Conservation (phyloP, 2,888 invertebrate species). For the Slavum lentiscoides region DNA sequence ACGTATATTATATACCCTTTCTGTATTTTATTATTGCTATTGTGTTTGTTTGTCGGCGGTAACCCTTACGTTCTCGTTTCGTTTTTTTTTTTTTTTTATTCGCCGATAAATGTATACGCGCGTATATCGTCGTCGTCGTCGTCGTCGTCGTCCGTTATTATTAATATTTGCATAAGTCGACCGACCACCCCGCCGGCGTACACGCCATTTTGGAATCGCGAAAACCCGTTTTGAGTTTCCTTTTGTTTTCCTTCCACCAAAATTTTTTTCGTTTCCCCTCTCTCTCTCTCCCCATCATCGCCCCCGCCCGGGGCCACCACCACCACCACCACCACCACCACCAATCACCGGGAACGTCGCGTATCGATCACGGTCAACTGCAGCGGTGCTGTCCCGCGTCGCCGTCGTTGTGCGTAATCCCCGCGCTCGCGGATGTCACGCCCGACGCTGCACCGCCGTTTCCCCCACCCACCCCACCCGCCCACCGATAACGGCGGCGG, state of each 20-base stretch:
- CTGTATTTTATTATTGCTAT: slow-evolving; percentile 48
- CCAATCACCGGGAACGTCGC: neutral
- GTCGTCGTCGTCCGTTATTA: slow-evolving; percentile 50
- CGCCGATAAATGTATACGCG: slow-evolving; percentile 25
- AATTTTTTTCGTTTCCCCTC: no score
- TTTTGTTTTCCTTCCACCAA: slow-evolving; percentile 46
- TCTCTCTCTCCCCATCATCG: no score
- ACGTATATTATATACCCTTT: slow-evolving; percentile 28
- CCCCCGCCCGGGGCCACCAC: no score
- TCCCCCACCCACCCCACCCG: no score
- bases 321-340: no score
- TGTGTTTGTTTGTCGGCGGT: slow-evolving; percentile 54
- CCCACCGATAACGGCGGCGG: no score
- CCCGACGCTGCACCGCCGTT: no score
- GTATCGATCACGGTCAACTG: slow-evolving; percentile 45
- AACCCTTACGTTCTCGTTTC: slow-evolving; percentile 41
- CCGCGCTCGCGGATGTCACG: no score
- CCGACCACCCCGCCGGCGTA: neutral
- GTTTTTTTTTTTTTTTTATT: neutral
- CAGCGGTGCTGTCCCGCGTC: neutral
- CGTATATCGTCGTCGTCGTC: slow-evolving; percentile 33
- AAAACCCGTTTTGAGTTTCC: slow-evolving; percentile 48
- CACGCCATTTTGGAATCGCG: slow-evolving; percentile 51
- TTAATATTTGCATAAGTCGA: slow-evolving; percentile 54
- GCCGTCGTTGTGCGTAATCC: neutral